Evolutionary conservation across 2,113 vertebrate species (phyloP).

Genomic region (Gobiocypris rarus): DNA sequence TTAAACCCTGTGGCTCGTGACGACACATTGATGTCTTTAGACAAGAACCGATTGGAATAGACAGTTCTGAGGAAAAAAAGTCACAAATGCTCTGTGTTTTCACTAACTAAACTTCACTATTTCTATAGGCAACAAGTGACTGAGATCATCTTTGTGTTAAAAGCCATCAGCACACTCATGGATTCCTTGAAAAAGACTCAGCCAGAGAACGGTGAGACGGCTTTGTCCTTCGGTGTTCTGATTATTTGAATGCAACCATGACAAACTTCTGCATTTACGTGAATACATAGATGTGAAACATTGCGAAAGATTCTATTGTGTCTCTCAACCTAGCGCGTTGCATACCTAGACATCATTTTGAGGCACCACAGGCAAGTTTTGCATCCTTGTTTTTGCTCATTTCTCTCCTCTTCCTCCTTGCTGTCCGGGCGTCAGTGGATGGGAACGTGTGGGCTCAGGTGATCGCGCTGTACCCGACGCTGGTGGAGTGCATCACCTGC

Average conservation of each 20-base stretch:
- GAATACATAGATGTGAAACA: neutral
- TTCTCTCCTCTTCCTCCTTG: neutral
- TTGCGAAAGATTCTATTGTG: no score
- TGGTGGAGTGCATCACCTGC: conserved; percentile 97
- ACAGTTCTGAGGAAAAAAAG: no score
- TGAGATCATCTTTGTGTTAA: conserved; percentile 98
- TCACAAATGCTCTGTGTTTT: neutral
- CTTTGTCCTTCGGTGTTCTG: neutral
- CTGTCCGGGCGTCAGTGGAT: conserved; percentile 81
- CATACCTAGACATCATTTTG: neutral
- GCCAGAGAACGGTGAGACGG: conserved; percentile 91
- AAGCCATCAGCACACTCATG: conserved; percentile 98
- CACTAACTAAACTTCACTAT: neutral
- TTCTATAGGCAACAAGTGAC: conserved; percentile 93
- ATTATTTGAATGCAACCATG: neutral
- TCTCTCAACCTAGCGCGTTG: no score
- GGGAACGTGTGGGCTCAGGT: conserved; percentile 96
- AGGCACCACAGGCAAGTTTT: neutral
- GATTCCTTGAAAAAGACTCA: conserved; percentile 99
- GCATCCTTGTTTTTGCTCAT: neutral
- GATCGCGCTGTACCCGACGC: conserved; percentile 94
- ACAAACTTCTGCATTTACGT: neutral
- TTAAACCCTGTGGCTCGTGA: no score
- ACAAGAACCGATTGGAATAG: no score
- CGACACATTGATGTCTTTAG: no score